Evolutionary conservation across 2,797 vertebrate species (phyloP).

Genomic region (Poeciliopsis presidionis): DNA sequence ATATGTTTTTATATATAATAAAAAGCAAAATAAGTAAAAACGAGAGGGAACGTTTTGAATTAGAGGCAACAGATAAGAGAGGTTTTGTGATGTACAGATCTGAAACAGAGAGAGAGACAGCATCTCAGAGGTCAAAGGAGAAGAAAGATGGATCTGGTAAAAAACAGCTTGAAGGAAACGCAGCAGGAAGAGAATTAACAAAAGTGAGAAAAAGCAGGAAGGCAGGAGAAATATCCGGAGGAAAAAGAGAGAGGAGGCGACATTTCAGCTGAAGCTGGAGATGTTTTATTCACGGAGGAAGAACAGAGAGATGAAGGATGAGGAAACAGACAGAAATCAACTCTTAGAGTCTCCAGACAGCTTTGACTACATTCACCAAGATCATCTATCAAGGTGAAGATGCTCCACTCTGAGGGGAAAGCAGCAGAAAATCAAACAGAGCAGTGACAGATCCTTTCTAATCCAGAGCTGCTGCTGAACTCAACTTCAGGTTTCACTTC

Average conservation of each 20-base stretch:
- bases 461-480: background rate
- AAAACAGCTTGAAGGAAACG: background rate
- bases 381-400: background rate
- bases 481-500: background rate
- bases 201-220: background rate
- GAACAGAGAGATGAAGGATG: constrained; percentile 1
- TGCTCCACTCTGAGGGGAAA: background rate
- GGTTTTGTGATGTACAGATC: background rate
- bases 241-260: background rate
- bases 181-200: background rate
- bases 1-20: background rate
- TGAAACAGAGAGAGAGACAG: background rate
- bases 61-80: background rate
- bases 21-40: background rate
- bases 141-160: background rate
- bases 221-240: background rate
- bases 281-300: constrained; percentile 17
- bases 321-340: constrained; percentile 5
- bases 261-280: background rate
- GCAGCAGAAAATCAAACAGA: background rate
- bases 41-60: background rate
- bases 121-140: background rate
- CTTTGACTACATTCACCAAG: background rate
- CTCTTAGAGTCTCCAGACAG: background rate
- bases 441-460: background rate